Conservation (phyloP, 2,888 invertebrate genomes). For the Chalcosyrphus nemorum region DNA sequence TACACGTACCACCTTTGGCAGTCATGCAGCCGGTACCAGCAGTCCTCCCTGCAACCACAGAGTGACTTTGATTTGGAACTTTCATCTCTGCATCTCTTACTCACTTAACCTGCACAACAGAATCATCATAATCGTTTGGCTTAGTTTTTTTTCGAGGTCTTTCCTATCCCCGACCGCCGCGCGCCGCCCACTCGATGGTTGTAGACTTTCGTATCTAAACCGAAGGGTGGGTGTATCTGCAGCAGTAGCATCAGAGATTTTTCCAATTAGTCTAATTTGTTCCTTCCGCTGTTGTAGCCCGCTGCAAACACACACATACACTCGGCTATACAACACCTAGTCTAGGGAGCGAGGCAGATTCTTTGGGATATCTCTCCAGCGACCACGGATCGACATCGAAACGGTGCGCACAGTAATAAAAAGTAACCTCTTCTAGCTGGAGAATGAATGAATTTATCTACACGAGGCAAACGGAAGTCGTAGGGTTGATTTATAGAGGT, state of each 20-base stretch:
- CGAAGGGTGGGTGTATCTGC: conserved; percentile 40
- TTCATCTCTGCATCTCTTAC: conserved; percentile 61
- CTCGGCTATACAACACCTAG: neutral
- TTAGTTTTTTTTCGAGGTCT: conserved; percentile 57
- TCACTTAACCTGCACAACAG: conserved; percentile 64
- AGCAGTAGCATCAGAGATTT: conserved; percentile 66
- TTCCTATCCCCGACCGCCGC: neutral
- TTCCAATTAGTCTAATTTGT: conserved; percentile 75
- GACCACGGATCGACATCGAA: conserved; percentile 12
- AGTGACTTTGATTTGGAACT: conserved; percentile 70
- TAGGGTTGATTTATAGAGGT: conserved; percentile 48
- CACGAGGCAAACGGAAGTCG: conserved; percentile 47
- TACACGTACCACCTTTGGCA: conserved; percentile 31
- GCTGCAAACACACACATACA: conserved; percentile 35
- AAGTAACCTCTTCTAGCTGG: neutral
- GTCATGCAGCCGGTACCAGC: too few relatives aligned
- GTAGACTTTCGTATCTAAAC: too few relatives aligned
- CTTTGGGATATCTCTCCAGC: conserved; percentile 10
- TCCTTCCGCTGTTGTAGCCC: conserved; percentile 72
- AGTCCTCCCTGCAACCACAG: too few relatives aligned
- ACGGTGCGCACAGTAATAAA: neutral
- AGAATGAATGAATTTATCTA: conserved; percentile 35
- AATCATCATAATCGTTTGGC: conserved; percentile 71
- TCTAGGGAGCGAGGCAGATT: neutral
- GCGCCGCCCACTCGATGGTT: neutral